These are phyloP conservation scores for Macquaria ambigua DNA, from an alignment of 2,113 vertebrate species.

Conservation along the genomic window DNA sequence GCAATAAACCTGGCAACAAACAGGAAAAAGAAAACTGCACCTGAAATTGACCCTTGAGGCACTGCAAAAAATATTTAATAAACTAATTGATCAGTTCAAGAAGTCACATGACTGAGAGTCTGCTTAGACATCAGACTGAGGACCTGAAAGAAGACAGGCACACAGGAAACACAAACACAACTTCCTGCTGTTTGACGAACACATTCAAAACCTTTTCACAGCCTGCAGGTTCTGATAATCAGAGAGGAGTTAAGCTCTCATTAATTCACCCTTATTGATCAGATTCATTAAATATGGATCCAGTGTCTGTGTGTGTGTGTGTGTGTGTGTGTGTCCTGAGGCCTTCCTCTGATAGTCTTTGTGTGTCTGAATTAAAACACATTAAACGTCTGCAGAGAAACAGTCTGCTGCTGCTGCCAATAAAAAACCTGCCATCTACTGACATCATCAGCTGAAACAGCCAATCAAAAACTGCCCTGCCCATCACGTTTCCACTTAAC, in stretches of 20 bases:
- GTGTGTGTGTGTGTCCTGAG: not conserved
- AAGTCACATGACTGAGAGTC: no score
- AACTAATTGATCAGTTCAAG: no score
- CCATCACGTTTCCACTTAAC: not conserved
- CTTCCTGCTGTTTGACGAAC: not conserved
- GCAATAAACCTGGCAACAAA: no score
- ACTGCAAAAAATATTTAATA: no score
- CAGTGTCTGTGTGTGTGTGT: not conserved
- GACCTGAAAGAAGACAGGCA: not conserved
- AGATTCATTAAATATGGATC: not conserved
- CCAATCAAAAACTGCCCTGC: not conserved
- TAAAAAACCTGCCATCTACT: not conserved
- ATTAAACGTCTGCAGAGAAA: no score
- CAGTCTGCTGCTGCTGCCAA: no score
- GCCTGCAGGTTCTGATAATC: not conserved
- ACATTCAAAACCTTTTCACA: no score
- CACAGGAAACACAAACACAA: not conserved
- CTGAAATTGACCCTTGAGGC: no score
- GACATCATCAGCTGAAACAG: not conserved
- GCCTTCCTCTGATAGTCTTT: no score
- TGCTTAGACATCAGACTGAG: not conserved
- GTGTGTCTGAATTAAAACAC: no score
- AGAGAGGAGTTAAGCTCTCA: not conserved
- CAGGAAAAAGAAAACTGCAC: no score
- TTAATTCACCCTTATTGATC: not conserved